Evolutionary conservation across 2,113 vertebrate genomes (phyloP), one percentile per base, ranked within the genome.

Genomic region (Stercorarius parasiticus): DNA sequence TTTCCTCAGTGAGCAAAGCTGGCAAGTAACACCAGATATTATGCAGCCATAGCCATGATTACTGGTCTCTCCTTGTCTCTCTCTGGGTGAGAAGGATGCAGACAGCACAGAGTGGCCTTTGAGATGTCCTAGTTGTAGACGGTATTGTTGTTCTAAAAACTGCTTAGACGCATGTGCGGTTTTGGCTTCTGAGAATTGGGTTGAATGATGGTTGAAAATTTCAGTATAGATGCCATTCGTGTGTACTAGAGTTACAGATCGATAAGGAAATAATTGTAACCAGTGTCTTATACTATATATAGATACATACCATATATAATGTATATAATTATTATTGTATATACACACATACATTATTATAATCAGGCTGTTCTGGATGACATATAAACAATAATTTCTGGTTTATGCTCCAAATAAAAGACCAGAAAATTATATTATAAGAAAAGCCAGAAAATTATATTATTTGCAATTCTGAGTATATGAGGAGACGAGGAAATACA

Each of bases 181-280:
- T 96, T 96, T 76, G 69, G 40, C 43, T 97, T 94, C 95, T 76
- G 91, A 91, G 91, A 96, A 93, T 2, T 87, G 40, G 69, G 77
- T 71, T 91, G 52, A 86, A 34, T 15, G n/a, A 73, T 15, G 38
- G 76, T 58, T 80, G 55, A 89, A 94, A 89, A 74, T 62, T 77
- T 90, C 55, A 79, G 61, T 38, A 71, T 34, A 86, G 88, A 72
- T 93, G 43, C 15, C 80, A 74, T 26, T 86, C 0, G 0, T 14
- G 23, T 49, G 30, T 83, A 69, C 15, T 26, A 34, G 50, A 50
- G 52, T 58, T 34, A 77, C 8, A 86, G 38, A 78, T 40, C n/a
- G 30, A 73, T 78, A 78, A 81, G 10, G 3, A 86, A 92, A 86
- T 65, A 5, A 53, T 10, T n/a, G n/a, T 42, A 55, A 84, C 38